Evolutionary conservation across 2,888 invertebrate species (phyloP), one percentile per base, ranked within the genome.

Genomic region (Tinea pellionella): DNA sequence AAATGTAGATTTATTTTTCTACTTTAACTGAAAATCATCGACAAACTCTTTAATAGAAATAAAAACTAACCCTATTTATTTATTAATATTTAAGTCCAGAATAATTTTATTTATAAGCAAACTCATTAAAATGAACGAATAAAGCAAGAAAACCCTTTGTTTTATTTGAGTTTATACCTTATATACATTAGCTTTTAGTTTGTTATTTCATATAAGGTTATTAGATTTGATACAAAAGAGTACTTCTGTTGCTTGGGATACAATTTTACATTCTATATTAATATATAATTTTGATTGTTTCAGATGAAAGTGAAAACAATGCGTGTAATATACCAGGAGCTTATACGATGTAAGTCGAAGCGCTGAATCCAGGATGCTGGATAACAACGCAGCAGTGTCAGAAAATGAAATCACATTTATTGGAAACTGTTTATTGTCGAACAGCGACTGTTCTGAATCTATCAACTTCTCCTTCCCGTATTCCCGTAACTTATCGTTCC

Each of bases 301-400:
- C 57, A 57, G 57, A 57, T 57, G 16, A 55, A n/a, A 7, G 11
- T 4, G 19, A 57, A 15, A 15, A 57, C 15, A 57, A 57, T 32
- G 32, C 11, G 32, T 16, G 6, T 32, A 30, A 30, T 30, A 15
- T 30, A 13, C 32, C 15, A n/a, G 16, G 29, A 57, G 32, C 16
- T 32, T 7, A 15, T 32, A 32, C 30, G 19, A 57, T 57, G 57
- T 57, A 24, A 57, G 15, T 13, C n/a, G 12, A 32, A 30, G 15
- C 4, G 32, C 16, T 32, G 16, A 57, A 32, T 57, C 53, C 57
- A 57, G 57, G 15, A 57, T 57, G 57, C 57, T 57, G 57, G 57
- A 30, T 57, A 16, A 30, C n/a, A 24, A 24, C 15, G 57, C 30
- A 57, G 30, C 30, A 32, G 11, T 29, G 8, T 2, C 53, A 53